Percentiles rank a stretch among this genome's conserved stretches.
These are phyloP conservation scores for Ahaetulla prasina DNA, from an alignment of 2,113 vertebrate genomes.

Conservation along the genomic window DNA sequence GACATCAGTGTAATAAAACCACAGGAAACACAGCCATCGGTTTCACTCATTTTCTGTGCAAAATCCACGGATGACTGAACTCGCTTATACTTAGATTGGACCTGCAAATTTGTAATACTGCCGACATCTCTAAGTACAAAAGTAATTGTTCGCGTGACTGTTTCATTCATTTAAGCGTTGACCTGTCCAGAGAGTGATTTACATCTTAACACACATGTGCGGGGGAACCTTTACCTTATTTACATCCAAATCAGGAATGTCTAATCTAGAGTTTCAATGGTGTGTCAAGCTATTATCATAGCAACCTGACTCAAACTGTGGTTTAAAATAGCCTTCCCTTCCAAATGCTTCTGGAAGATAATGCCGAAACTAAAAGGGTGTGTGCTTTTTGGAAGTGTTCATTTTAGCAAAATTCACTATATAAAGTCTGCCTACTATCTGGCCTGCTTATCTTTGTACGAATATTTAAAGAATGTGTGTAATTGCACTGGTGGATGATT, in stretches of 20 bases:
- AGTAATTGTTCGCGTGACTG: neutral
- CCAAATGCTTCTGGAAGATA: neutral
- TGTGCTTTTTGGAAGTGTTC: neutral
- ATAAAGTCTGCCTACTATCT: neutral
- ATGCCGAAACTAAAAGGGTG: neutral
- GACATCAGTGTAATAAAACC: neutral
- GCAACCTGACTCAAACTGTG: neutral
- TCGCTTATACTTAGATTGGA: neutral
- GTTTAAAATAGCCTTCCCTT: neutral
- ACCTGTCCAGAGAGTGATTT: neutral
- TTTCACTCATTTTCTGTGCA: neutral
- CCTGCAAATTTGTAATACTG: neutral
- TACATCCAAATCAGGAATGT: neutral
- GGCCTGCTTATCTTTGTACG: neutral
- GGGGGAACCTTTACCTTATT: too few species aligned
- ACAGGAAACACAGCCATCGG: neutral
- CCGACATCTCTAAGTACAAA: neutral
- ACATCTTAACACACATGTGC: neutral
- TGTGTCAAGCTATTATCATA: neutral
- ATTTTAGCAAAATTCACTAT: neutral
- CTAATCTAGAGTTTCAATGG: neutral
- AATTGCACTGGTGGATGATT: neutral
- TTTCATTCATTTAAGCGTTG: neutral
- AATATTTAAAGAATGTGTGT: neutral
- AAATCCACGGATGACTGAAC: neutral